Percentiles rank a stretch among this genome's conserved stretches.
Conservation (phyloP, 2,113 vertebrate genomes). For the Orycteropus afer region DNA sequence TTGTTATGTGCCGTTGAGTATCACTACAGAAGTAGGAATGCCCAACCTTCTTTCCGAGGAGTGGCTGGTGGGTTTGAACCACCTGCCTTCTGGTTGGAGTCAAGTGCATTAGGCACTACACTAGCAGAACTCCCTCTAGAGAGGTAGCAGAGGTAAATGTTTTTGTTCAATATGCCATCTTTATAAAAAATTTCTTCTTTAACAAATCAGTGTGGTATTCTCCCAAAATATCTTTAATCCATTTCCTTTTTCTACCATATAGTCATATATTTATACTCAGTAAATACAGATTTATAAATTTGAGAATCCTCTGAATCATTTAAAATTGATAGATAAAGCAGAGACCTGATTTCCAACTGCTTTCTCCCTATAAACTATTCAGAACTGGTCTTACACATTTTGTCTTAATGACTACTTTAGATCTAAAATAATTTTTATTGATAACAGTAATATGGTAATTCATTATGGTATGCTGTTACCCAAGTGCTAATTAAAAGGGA, state of each 20-base stretch:
- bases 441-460: slow-evolving; percentile 85
- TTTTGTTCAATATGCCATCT: slow-evolving; percentile 8
- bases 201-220: not conserved
- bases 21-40: too few relatives aligned
- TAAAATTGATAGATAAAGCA: slow-evolving; percentile 46
- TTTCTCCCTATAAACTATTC: slow-evolving; percentile 39
- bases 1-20: too few relatives aligned
- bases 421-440: slow-evolving; percentile 79
- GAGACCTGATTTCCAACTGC: slow-evolving; percentile 53
- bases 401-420: slow-evolving; percentile 77
- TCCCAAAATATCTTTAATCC: not conserved
- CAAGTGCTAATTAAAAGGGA: slow-evolving; percentile 86
- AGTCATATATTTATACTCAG: slow-evolving; percentile 56
- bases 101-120: too few relatives aligned
- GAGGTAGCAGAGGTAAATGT: not conserved
- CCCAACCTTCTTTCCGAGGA: too few relatives aligned
- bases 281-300: slow-evolving; percentile 43
- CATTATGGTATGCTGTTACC: slow-evolving; percentile 81
- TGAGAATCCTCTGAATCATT: slow-evolving; percentile 27
- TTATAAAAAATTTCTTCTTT: not conserved
- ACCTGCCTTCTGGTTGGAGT: too few relatives aligned
- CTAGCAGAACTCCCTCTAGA: too few relatives aligned
- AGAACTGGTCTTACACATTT: slow-evolving; percentile 68
- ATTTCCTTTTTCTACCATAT: slow-evolving; percentile 72
- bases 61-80: too few relatives aligned